Evolutionary conservation across 1,140 invertebrate genomes (phyloP), one percentile per base, ranked within the genome.

Genomic region (Zophobas morio): DNA sequence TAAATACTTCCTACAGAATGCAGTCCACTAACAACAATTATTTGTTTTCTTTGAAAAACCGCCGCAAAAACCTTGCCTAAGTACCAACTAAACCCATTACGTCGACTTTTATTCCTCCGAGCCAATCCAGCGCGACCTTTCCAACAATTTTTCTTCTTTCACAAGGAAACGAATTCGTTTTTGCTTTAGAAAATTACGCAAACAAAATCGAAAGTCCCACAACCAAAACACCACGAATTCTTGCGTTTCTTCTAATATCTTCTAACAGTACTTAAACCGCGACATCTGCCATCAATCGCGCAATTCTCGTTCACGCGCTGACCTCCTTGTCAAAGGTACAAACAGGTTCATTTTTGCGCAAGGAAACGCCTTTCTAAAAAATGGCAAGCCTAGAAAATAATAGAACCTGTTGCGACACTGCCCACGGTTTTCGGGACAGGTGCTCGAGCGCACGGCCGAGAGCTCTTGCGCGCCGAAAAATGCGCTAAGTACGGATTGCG

Each of bases 321-420:
- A 6, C 4, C 49, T 51, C 3, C n/a, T 46, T 8, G 42, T 4
- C 42, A 8, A 8, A 46, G 42, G 42, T 36, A 60, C 36, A 60
- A 39, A 60, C 36, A 36, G 56, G 32, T 36, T 36, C n/a, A 60
- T 60, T 60, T 46, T 35, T 35, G 36, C 8, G 60, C 37, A 40
- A 66, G 60, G 60, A 66, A 66, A 66, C 60, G 32, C 60, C 60
- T 66, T 66, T 66, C 60, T 66, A 66, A 66, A 66, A 66, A 66
- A 66, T 35, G 32, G 3, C 56, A 6, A 60, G 56, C 33, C 56
- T 60, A 39, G 56, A 60, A 60, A 60, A 60, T 60, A 36, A 60
- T 39, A 6, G 36, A 39, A 36, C 5, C 34, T 60, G 56, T 37
- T 60, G 36, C 56, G 36, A 60, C 35, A 60, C 34, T 35, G 3